Evolutionary conservation across 1,140 invertebrate species (phyloP), one percentile per base, ranked within the genome.

Genomic region (Diorhabda elongata): DNA sequence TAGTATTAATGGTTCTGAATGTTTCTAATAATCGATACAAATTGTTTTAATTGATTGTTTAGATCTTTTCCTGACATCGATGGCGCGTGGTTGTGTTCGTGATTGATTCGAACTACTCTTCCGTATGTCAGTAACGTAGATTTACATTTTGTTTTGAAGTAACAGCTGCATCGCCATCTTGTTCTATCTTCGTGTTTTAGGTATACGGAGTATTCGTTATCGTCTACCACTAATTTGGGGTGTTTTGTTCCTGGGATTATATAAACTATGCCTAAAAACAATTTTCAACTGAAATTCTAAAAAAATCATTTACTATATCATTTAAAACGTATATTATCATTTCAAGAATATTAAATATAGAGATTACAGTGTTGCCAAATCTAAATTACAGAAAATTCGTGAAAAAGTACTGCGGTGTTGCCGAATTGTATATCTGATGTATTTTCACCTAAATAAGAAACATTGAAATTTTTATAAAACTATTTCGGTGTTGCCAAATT

Each of bases 241-340:
- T 75, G 67, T 58, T 75, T 75, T 42, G 64, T 68, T 41, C 69
- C 73, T 11, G 66, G 62, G 41, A 70, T 64, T 8, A 75, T 57
- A 61, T 68, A 75, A 47, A 75, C 72, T 7, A 66, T 61, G 52
- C 67, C 74, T 75, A 68, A 58, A 75, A 75, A 52, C 26, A 26
- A 26, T 26, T 26, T 26, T 26, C 26, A 26, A 26, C 26, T 26
- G 26, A 26, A 26, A 26, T 26, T 26, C 26, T 26, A 26, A 26
- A 26, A 1, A 26, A 26, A 26, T 26, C 1, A 26, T 26, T 26
- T 26, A 26, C 26, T 26, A 26, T 26, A 26, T 26, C 26, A 26
- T 26, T 26, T 26, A 26, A 26, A 26, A 26, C 1, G 0, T 1
- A 26, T 26, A 26, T 26, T 26, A 26, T 26, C 26, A 26, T 26